phyloP scores from a whole-genome alignment of 2,113 vertebrate genomes.

The Gobiocypris rarus region DNA sequence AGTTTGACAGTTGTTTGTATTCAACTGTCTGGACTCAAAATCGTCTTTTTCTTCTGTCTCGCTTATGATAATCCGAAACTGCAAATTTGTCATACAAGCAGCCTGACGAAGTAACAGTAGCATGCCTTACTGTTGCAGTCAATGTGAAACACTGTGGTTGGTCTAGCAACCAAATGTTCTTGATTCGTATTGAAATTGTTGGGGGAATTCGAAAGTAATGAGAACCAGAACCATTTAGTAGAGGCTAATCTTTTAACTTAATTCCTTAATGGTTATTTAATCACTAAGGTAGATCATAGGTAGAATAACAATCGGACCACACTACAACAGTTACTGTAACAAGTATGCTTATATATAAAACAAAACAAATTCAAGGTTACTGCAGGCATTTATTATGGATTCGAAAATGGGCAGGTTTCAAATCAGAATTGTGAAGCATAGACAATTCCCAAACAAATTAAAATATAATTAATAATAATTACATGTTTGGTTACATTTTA shows the following conservation, averaged over 20 bases:
- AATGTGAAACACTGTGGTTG: background rate
- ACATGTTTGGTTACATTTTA: no score
- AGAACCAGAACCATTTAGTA: constrained; percentile 39
- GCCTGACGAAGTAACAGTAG: background rate
- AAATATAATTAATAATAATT: no score
- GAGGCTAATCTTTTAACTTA: constrained; percentile 53
- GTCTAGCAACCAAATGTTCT: constrained; percentile 24
- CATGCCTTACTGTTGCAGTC: background rate
- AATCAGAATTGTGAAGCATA: no score
- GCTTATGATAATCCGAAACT: background rate
- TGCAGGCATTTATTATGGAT: no score
- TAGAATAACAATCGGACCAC: constrained; percentile 12
- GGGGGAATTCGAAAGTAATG: constrained; percentile 40
- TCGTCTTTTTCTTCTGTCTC: background rate
- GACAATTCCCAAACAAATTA: no score
- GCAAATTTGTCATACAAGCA: background rate
- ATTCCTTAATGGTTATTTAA: constrained; percentile 51
- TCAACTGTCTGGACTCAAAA: background rate
- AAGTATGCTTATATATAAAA: background rate
- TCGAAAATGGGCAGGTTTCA: no score
- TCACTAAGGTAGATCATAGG: constrained; percentile 24
- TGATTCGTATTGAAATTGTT: constrained; percentile 18
- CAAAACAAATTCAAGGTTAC: no score
- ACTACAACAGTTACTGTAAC: constrained; percentile 2
- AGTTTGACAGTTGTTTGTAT: constrained; percentile 36